Evolutionary conservation across 2,888 invertebrate species (phyloP), one percentile per base, ranked within the genome.

Genomic region (Cetonia aurata): DNA sequence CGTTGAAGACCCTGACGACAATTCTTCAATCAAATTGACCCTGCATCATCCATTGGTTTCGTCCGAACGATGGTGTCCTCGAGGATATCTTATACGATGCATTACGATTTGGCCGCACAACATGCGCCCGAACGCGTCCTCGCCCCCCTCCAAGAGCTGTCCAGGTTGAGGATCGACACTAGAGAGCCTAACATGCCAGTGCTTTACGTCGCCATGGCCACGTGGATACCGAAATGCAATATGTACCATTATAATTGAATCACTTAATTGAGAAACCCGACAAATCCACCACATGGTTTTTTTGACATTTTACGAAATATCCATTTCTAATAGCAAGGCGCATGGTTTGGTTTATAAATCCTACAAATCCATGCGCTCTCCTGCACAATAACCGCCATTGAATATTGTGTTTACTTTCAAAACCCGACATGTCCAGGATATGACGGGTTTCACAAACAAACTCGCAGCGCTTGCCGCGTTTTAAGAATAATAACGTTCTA

Each of bases 221-320:
- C 91, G 79, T 93, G 92, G 93, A 91, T 92, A 81, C 92, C 92
- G 82, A 92, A 92, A 86, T 93, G 86, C 80, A 84, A 85, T 79
- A 82, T 83, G 81, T 82, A 81, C 67, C 78, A 76, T 69, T 72
- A 74, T 71, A 59, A 67, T n/a, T n/a, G n/a, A n/a, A n/a, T n/a
- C n/a, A n/a, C n/a, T n/a, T n/a, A n/a, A n/a, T n/a, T n/a, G n/a
- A n/a, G n/a, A n/a, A n/a, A n/a, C n/a, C n/a, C n/a, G n/a, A n/a
- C n/a, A n/a, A n/a, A n/a, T n/a, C n/a, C n/a, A n/a, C n/a, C n/a
- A n/a, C n/a, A n/a, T n/a, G n/a, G n/a, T n/a, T n/a, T n/a, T n/a
- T n/a, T n/a, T n/a, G n/a, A n/a, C n/a, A n/a, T n/a, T n/a, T n/a
- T n/a, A n/a, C n/a, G n/a, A n/a, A n/a, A n/a, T n/a, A n/a, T n/a